phyloP scores from a whole-genome alignment of 2,797 vertebrate genomes.

The Channa striata region DNA sequence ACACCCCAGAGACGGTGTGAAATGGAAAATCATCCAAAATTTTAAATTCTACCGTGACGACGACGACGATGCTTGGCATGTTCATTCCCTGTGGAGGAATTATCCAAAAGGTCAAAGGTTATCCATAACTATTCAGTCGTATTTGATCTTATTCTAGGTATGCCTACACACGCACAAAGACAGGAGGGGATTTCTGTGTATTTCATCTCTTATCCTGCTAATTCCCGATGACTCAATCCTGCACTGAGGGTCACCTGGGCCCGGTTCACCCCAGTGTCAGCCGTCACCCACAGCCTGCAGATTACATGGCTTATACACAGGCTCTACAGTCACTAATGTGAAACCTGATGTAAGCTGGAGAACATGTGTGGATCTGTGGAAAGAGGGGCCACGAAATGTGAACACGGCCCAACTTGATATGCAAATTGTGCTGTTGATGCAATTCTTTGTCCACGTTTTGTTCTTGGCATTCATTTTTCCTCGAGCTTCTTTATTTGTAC shows the following conservation, averaged over 20 bases:
- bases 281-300: constrained; percentile 40
- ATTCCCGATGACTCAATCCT: constrained; percentile 54
- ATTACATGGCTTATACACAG: constrained; percentile 45
- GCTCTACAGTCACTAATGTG: constrained; percentile 32
- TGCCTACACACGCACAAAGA: not conserved
- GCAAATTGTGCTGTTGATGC: not conserved
- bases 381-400: too few species aligned
- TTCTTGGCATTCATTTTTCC: not conserved
- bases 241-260: constrained; percentile 42
- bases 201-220: constrained; percentile 33
- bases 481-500: constrained; percentile 11
- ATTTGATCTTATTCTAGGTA: too few species aligned
- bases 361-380: constrained; percentile 24
- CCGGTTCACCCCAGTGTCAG: constrained; percentile 45
- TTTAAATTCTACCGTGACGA: too few species aligned
- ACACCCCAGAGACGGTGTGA: too few species aligned
- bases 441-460: not conserved
- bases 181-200: constrained; percentile 8
- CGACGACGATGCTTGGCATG: too few species aligned
- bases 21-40: too few species aligned
- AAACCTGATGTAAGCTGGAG: constrained; percentile 26
- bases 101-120: too few species aligned
- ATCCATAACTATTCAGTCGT: too few species aligned
- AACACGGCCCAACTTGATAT: too few species aligned
- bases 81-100: too few species aligned